phyloP scores from a whole-genome alignment of 2,797 vertebrate genomes.

The Eurystomus glaucurus region DNA sequence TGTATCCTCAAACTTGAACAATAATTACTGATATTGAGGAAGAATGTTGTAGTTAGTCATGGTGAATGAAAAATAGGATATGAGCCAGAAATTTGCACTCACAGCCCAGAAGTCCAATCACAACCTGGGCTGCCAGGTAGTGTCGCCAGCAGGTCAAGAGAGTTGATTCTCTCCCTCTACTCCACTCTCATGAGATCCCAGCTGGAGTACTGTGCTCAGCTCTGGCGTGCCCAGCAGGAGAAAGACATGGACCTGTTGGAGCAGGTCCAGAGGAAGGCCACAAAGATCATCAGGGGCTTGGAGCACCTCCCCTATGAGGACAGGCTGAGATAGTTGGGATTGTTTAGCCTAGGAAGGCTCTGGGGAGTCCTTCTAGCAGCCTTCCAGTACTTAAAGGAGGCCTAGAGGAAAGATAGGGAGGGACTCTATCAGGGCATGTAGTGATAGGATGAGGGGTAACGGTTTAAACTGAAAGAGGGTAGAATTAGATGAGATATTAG shows the following conservation, averaged over 20 bases:
- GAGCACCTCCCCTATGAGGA: background rate
- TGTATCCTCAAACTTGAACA: background rate
- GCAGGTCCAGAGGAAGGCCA: background rate
- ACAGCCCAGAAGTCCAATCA: background rate
- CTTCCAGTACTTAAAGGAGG: background rate
- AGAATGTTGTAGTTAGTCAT: background rate
- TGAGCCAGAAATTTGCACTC: background rate
- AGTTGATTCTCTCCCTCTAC: background rate
- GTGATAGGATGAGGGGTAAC: background rate
- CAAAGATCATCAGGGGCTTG: background rate
- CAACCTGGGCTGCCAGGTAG: background rate
- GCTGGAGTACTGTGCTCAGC: background rate
- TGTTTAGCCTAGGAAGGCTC: background rate
- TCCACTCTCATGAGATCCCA: background rate
- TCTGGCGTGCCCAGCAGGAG: background rate
- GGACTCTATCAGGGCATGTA: background rate
- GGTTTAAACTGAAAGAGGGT: background rate
- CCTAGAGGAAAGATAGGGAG: background rate
- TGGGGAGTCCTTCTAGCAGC: background rate
- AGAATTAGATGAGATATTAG: background rate
- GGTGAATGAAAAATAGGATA: background rate
- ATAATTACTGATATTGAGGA: background rate
- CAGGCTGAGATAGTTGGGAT: background rate
- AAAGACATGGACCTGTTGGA: background rate
- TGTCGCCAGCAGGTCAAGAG: background rate